Base-by-base conservation (phyloP, 2,797 vertebrate species). In the Brachymystax lenok region DNA sequence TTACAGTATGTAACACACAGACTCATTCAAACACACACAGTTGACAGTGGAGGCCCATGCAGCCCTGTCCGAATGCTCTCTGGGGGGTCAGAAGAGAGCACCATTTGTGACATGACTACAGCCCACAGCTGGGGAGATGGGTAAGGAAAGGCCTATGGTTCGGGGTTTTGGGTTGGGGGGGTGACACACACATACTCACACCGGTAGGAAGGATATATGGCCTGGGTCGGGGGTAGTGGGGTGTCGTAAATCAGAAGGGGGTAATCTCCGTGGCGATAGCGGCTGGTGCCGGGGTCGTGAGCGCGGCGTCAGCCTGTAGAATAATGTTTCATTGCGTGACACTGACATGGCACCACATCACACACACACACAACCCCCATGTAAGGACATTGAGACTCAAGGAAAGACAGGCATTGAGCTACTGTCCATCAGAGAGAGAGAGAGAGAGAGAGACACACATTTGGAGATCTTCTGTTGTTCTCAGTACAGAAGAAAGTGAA, bases 211-310 rank as follows among this genome's bases (percentile, higher is more conserved):
- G 84, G 87, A 76, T 85, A 79, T 83, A 66, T 77, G 79, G 12
- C 40, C 40, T 46, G 40, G 40, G 40, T 46, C 40, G 40, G 2
- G 40, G 40, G 40, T 46, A 12, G 10, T 46, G 21, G 74, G 27
- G 19, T 27, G 83, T 85, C 81, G 74, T 92, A 90, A 91, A 92
- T 92, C 89, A 87, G 81, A 54, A 51, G 30, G 1, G 2, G 66
- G 72, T 91, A 88, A 91, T 90, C 90, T 87, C 79, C 81, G 63
- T 79, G 73, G 80, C 73, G 27, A 79, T 86, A 77, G 74, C 71
- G 75, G 52, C 56, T 83, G 87, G 87, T 90, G 89, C 85, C 85
- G 84, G 79, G 80, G 88, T 87, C 21, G 19, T 52, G 12, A 87
- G 79, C 78, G 80, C 77, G 81, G 85, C 84, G 86, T 87, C 86